Percentiles rank a stretch among this genome's conserved stretches.
phyloP scores from a whole-genome alignment of 2,888 invertebrate species.

The Gordius sp. region DNA sequence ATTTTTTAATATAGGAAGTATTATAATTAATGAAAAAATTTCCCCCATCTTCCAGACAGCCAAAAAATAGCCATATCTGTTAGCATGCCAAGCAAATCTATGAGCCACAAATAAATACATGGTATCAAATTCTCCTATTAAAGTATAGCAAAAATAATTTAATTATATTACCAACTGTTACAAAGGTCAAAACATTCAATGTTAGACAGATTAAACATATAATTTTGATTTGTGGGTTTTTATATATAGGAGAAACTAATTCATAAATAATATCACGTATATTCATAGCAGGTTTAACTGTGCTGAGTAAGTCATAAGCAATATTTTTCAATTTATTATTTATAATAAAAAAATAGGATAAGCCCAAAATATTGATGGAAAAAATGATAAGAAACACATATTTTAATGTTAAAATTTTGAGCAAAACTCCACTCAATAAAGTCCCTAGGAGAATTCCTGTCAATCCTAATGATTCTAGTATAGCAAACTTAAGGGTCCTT shows the following conservation, averaged over 20 bases:
- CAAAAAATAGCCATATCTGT: not conserved
- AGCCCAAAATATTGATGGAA: not conserved
- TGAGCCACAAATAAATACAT: not conserved
- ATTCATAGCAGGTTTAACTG: too few species aligned
- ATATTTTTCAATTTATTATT: not conserved
- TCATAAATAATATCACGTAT: too few species aligned
- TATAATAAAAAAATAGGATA: too few species aligned
- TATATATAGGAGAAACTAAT: too few species aligned
- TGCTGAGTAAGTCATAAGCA: too few species aligned
- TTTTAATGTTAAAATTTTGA: constrained; percentile 5
- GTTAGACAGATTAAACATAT: not conserved
- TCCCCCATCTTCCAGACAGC: not conserved
- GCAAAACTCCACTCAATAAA: not conserved
- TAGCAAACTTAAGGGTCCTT: constrained; percentile 6
- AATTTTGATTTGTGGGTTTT: too few species aligned
- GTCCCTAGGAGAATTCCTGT: not conserved
- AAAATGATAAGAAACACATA: not conserved
- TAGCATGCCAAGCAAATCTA: not conserved
- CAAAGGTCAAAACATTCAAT: constrained; percentile 7
- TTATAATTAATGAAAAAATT: not conserved
- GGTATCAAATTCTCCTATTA: constrained; percentile 9
- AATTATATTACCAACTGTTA: constrained; percentile 3
- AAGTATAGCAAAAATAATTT: not conserved
- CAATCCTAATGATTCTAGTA: constrained; percentile 7
- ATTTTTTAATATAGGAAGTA: not conserved